Conservation (phyloP, 2,113 vertebrate species). For the Peucedramus taeniatus region DNA sequence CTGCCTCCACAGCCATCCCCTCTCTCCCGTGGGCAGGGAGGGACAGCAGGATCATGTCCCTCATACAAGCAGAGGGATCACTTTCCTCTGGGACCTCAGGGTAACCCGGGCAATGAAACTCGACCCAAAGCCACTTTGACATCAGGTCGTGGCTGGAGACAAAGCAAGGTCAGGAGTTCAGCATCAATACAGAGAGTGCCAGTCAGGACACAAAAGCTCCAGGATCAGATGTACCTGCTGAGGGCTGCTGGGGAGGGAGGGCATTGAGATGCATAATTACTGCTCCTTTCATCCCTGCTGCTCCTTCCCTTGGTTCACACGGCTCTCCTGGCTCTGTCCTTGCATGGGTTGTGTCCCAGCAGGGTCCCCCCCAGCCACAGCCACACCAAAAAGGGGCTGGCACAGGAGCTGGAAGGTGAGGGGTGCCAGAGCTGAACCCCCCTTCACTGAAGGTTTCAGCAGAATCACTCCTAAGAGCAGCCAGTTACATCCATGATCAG, state of each 20-base stretch:
- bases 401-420: neutral
- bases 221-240: neutral
- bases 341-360: neutral
- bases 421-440: neutral
- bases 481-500: neutral
- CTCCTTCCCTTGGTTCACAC: neutral
- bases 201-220: neutral
- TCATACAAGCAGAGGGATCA: neutral
- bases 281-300: neutral
- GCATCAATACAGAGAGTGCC: slow-evolving; percentile 19
- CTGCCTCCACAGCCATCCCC: neutral
- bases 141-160: slow-evolving; percentile 14
- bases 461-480: neutral
- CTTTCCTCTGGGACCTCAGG: slow-evolving; percentile 56
- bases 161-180: slow-evolving; percentile 69
- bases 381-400: neutral
- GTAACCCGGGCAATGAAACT: slow-evolving; percentile 65
- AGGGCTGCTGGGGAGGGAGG: neutral
- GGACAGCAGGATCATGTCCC: neutral
- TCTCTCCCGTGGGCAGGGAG: neutral
- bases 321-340: neutral
- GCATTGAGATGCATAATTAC: slow-evolving; percentile 21
- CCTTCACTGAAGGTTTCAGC: neutral
- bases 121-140: slow-evolving; percentile 49
- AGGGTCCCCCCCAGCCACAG: neutral